These are phyloP conservation scores for Brienomyrus brachyistius DNA, from an alignment of 2,113 vertebrate species.

Conservation along the genomic window DNA sequence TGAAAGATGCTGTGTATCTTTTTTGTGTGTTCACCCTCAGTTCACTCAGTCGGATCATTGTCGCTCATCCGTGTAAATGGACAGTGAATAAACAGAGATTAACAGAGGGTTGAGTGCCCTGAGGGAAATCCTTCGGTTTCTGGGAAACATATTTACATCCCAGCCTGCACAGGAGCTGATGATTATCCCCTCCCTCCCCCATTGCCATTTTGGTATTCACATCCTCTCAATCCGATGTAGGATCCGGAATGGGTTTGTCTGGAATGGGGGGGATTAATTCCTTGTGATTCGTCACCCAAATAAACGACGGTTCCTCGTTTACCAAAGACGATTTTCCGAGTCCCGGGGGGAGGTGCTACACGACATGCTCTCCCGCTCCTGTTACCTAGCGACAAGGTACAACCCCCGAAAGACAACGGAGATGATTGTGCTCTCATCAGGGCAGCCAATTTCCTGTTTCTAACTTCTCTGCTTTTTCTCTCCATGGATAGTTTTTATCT, in stretches of 20 bases:
- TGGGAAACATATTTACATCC: slow-evolving; percentile 10
- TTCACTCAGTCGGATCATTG: slow-evolving; percentile 1
- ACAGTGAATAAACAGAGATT: not conserved
- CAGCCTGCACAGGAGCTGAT: not conserved
- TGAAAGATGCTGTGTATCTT: not conserved
- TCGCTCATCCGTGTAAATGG: slow-evolving; percentile 17
- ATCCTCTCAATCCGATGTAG: not conserved
- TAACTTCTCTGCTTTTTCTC: not conserved
- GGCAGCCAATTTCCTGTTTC: not conserved
- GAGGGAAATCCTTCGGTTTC: not conserved
- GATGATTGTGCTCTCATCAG: not conserved
- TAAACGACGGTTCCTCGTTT: slow-evolving; percentile 24
- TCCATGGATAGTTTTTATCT: not conserved
- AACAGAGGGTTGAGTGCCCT: not conserved
- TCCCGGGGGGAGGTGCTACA: slow-evolving; percentile 24
- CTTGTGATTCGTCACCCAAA: slow-evolving; percentile 7
- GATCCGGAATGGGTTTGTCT: slow-evolving; percentile 6
- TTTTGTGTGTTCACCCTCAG: not conserved
- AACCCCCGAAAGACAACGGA: slow-evolving; percentile 12
- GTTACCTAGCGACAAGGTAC: slow-evolving; percentile 27
- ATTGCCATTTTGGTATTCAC: slow-evolving; percentile 12
- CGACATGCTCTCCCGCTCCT: slow-evolving; percentile 15
- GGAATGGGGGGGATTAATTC: not conserved
- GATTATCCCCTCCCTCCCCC: not conserved
- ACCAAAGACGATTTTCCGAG: slow-evolving; percentile 29